Conservation (phyloP, 2,797 vertebrate genomes). For the Ctenopoma multispine region DNA sequence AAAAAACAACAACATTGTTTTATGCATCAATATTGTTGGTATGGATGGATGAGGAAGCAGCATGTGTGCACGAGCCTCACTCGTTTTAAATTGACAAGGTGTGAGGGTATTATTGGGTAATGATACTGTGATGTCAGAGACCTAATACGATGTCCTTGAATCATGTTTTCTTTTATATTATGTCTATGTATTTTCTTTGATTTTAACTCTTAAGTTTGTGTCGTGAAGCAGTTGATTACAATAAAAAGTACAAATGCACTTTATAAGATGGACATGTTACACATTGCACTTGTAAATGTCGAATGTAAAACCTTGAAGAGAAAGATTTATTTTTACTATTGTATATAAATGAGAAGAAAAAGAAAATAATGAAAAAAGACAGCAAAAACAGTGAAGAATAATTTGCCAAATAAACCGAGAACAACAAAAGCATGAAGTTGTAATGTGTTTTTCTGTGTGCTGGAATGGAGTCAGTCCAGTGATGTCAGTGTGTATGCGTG, state of each 20-base stretch:
- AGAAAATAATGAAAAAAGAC: slow-evolving; percentile 9
- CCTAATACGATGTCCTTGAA: slow-evolving; percentile 55
- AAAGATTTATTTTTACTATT: slow-evolving; percentile 96
- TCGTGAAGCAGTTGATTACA: slow-evolving; percentile 68
- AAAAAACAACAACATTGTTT: slow-evolving; percentile 56
- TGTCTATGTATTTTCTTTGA: slow-evolving; percentile 27
- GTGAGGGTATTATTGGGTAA: slow-evolving; percentile 46
- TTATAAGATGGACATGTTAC: slow-evolving; percentile 86
- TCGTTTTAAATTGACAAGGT: slow-evolving; percentile 15
- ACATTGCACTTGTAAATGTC: slow-evolving; percentile 93
- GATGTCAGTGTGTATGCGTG: slow-evolving; percentile 17
- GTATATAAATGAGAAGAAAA: slow-evolving; percentile 84
- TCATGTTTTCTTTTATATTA: slow-evolving; percentile 38
- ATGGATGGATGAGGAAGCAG: slow-evolving; percentile 32
- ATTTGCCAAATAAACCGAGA: slow-evolving; percentile 84
- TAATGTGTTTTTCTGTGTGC: slow-evolving; percentile 18
- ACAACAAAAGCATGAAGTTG: slow-evolving; percentile 48
- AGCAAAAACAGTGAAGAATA: slow-evolving; percentile 58
- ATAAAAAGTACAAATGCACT: slow-evolving; percentile 85
- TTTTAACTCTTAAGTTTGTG: slow-evolving; percentile 52
- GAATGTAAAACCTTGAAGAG: slow-evolving; percentile 89
- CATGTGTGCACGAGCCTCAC: slow-evolving; percentile 46
- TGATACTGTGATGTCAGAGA: slow-evolving; percentile 78
- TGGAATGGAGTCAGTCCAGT: slow-evolving; percentile 2
- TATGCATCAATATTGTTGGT: slow-evolving; percentile 61